A percentile compares a stretch with the other conserved stretches of the same genome.
Evolutionary conservation across 2,888 invertebrate genomes (phyloP).

Genomic region (Loripinus fragilis): DNA sequence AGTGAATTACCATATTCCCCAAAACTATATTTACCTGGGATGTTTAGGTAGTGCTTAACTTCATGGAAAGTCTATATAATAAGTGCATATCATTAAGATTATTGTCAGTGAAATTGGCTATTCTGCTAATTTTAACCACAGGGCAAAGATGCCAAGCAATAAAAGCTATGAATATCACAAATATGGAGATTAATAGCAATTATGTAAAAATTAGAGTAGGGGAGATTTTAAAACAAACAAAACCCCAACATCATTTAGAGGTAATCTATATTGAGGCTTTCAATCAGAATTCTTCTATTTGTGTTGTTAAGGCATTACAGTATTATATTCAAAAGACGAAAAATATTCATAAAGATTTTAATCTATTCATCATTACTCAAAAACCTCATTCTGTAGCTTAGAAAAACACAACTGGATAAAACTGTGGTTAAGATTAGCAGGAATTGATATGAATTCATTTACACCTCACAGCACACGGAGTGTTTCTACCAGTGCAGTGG

Average conservation of each 20-base stretch:
- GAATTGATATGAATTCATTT: conserved; percentile 1
- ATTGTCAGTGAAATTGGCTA: neutral
- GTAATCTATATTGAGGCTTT: neutral
- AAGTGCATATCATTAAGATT: neutral
- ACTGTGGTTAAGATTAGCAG: conserved; percentile 1
- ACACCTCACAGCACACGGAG: neutral
- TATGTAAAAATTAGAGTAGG: conserved; percentile 3
- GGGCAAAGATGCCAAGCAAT: conserved; percentile 9
- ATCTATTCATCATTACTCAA: neutral
- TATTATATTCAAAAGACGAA: neutral
- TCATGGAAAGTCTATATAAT: neutral
- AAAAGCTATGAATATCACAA: neutral
- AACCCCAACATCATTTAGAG: neutral
- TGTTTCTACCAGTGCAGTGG: neutral
- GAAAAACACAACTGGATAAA: conserved; percentile 24
- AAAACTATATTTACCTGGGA: conserved; percentile 3
- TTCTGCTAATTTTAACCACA: neutral
- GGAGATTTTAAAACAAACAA: neutral
- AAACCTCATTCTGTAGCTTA: neutral
- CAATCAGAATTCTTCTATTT: neutral
- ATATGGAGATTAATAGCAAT: neutral
- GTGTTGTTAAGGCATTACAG: neutral
- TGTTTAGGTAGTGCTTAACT: neutral
- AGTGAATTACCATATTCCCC: conserved; percentile 31
- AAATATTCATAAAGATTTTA: neutral